Percentiles rank a stretch among this genome's conserved stretches.
phyloP scores from a whole-genome alignment of 1,140 invertebrate genomes.

The Artemia franciscana region DNA sequence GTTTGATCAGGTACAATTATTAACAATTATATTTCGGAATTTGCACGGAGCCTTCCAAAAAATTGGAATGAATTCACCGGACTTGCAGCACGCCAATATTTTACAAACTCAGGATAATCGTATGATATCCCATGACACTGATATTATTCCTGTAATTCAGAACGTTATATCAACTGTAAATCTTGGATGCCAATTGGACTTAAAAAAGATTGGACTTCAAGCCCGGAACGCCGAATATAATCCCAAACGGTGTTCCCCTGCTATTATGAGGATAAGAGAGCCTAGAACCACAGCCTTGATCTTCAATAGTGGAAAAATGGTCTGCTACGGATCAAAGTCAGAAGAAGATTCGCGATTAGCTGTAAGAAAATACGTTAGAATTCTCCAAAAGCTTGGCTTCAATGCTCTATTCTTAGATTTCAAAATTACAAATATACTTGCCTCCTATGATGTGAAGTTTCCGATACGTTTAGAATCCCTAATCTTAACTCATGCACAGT shows the following conservation, averaged over 20 bases:
- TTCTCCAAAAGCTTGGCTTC: slow-evolving; percentile 96
- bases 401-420: slow-evolving; percentile 95
- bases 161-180: slow-evolving; percentile 97
- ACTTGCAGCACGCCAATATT: neutral
- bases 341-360: slow-evolving; percentile 91
- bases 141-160: slow-evolving; percentile 29
- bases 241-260: slow-evolving; percentile 97
- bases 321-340: slow-evolving; percentile 98
- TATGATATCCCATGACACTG: neutral
- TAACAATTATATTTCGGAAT: too few relatives aligned
- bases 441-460: slow-evolving; percentile 97
- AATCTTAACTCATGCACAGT: slow-evolving; percentile 87
- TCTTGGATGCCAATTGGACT: slow-evolving; percentile 77
- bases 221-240: slow-evolving; percentile 99
- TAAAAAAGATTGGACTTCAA: slow-evolving; percentile 94
- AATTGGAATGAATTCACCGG: neutral
- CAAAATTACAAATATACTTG: slow-evolving; percentile 99
- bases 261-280: slow-evolving; percentile 98
- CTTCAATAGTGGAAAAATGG: slow-evolving; percentile 99
- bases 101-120: too few relatives aligned
- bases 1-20: too few relatives aligned
- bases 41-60: too few relatives aligned
- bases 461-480: slow-evolving; percentile 91
- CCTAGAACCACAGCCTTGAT: slow-evolving; percentile 95
- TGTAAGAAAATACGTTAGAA: slow-evolving; percentile 93